Evolutionary conservation across 2,888 invertebrate genomes (phyloP).

Genomic region (Drosophila neonasuta): DNA sequence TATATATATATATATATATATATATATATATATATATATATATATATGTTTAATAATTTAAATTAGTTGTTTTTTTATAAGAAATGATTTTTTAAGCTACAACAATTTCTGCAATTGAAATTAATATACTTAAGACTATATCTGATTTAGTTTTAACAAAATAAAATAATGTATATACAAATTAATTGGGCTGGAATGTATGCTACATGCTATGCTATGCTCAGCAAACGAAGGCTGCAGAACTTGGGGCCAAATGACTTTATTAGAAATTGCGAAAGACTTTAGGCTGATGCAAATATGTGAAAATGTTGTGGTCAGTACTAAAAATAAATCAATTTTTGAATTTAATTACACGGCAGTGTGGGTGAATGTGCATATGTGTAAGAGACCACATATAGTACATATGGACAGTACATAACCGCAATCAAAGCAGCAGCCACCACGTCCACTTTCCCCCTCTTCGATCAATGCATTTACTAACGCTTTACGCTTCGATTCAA

Average conservation of each 20-base stretch:
- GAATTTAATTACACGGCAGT: conserved; percentile 29
- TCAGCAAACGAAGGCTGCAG: not conserved
- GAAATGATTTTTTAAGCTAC: no score
- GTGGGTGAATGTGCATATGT: not conserved
- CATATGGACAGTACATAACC: conserved; percentile 19
- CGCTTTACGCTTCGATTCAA: conserved; percentile 28
- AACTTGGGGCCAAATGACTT: not conserved
- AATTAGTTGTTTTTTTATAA: no score
- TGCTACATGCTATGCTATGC: not conserved
- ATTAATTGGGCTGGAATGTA: not conserved
- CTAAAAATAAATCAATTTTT: conserved; percentile 47
- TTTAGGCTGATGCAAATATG: conserved; percentile 17
- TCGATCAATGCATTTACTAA: conserved; percentile 35
- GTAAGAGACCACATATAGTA: conserved; percentile 1
- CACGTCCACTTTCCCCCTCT: not conserved
- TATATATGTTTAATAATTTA: no score
- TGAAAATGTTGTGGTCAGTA: conserved; percentile 3
- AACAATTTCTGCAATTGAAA: no score
- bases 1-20: no score
- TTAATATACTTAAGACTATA: no score
- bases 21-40: no score
- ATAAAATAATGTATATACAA: no score
- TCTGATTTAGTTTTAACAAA: no score
- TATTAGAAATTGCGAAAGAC: not conserved
- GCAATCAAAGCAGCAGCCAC: conserved; percentile 9